Evolutionary conservation across 1,140 invertebrate genomes (phyloP), one percentile per base, ranked within the genome.

Genomic region (Drosophila pseudoananassae): DNA sequence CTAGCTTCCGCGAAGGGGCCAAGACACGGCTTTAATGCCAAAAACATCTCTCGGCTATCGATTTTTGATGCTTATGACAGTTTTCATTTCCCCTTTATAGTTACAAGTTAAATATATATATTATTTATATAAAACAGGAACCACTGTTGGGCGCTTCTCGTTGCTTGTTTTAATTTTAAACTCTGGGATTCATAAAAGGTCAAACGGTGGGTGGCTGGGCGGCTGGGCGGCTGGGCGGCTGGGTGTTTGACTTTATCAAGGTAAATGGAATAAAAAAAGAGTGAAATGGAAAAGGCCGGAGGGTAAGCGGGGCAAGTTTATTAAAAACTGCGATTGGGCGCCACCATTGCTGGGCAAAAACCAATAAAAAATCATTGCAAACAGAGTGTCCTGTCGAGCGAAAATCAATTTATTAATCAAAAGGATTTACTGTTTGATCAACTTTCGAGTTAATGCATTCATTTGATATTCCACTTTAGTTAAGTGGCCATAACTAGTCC

Each of bases 261-360:
- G 65, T 29, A 17, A 29, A 27, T 10, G 61, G 36, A 23, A 25
- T 25, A n/a, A 25, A 25, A 25, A 25, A 25, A 5, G 25, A 27
- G 6, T 8, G 14, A 15, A 31, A 36, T 20, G 59, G 17, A 33
- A 36, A 57, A 43, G 40, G 73, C 60, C 47, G n/a, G 29, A 59
- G 61, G 53, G 56, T 15, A 17, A 36, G 58, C 25, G 58, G 64
- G 74, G 78, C 56, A 84, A 84, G 71, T 76, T 84, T 85, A 85
- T 84, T 75, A 73, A 59, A 59, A 84, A 69, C 71, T 36, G 33
- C 33, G 33, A 36, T 36, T 33, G 31, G 31, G 31, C 73, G 80
- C 52, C 56, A 70, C 49, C 59, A 75, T 52, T 10, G 2, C 40
- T 2, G n/a, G 8, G 14, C 6, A 66, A 31, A 70, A 71, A 49